These are phyloP conservation scores for Leucoma salicis DNA, from an alignment of 2,888 invertebrate species.

Conservation along the genomic window DNA sequence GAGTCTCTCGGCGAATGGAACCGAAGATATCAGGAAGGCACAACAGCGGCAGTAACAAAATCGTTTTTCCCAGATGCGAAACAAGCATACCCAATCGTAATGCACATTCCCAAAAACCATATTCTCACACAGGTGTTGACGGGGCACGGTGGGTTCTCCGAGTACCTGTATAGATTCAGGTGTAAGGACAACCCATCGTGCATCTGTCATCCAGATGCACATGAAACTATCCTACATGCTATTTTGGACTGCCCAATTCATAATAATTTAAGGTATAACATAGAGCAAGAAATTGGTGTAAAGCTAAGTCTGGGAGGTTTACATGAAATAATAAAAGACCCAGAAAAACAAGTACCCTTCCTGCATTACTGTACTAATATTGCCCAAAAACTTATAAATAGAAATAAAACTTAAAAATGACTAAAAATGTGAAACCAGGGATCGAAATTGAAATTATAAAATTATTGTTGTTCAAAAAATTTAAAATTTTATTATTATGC, in stretches of 20 bases:
- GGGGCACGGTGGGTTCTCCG: neutral
- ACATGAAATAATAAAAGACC: no score
- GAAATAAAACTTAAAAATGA: no score
- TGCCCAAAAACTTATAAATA: no score
- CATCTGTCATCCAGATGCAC: neutral
- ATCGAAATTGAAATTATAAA: no score
- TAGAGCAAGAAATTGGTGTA: neutral
- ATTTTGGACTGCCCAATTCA: neutral
- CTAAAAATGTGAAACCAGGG: no score
- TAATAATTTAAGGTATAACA: neutral
- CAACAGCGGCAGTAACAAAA: neutral
- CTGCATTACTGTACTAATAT: no score
- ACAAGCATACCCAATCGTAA: neutral
- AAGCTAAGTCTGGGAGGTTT: no score
- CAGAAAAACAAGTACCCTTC: no score
- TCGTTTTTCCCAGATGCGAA: neutral
- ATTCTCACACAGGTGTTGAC: neutral
- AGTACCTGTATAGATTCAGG: neutral
- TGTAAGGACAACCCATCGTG: neutral
- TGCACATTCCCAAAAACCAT: neutral
- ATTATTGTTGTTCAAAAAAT: no score
- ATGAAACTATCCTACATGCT: neutral
- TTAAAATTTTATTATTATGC: no score
- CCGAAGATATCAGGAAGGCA: neutral
- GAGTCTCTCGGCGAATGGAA: constrained; percentile 12